Conservation (phyloP, 2,888 invertebrate species). For the Lapara coniferarum region DNA sequence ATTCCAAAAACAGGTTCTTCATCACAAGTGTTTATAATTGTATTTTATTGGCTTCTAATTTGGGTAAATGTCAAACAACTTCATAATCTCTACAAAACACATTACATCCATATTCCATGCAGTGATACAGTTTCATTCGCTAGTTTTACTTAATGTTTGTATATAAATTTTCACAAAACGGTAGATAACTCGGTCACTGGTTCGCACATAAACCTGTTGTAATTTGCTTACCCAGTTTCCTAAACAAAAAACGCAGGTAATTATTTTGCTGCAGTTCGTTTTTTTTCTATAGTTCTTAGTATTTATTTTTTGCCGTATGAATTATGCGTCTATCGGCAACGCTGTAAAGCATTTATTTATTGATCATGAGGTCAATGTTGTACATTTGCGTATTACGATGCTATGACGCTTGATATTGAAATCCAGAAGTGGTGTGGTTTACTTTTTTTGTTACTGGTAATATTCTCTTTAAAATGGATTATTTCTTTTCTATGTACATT, state of each 20-base stretch:
- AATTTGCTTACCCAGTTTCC: slow-evolving; percentile 37
- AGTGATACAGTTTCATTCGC: slow-evolving; percentile 9
- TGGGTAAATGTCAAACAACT: not conserved
- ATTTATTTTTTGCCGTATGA: not conserved
- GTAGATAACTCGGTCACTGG: slow-evolving; percentile 56
- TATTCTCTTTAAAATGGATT: not conserved
- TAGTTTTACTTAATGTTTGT: slow-evolving; percentile 52
- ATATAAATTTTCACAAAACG: slow-evolving; percentile 64
- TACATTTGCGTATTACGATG: slow-evolving; percentile 25
- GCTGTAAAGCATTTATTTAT: slow-evolving; percentile 20
- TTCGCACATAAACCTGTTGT: slow-evolving; percentile 48
- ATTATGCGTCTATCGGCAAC: not conserved
- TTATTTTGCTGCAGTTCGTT: slow-evolving; percentile 3
- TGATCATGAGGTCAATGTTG: slow-evolving; percentile 11
- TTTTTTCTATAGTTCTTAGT: not conserved
- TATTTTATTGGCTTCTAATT: not conserved
- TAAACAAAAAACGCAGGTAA: slow-evolving; percentile 30
- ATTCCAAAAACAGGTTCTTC: too few relatives aligned
- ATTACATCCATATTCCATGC: not conserved
- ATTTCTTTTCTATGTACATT: too few relatives aligned
- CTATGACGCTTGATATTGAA: not conserved
- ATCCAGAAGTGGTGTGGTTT: not conserved
- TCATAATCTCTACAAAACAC: not conserved
- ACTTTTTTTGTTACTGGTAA: not conserved
- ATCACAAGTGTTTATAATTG: too few relatives aligned